phyloP scores from a whole-genome alignment of 2,888 invertebrate species.

The Encarsia formosa region DNA sequence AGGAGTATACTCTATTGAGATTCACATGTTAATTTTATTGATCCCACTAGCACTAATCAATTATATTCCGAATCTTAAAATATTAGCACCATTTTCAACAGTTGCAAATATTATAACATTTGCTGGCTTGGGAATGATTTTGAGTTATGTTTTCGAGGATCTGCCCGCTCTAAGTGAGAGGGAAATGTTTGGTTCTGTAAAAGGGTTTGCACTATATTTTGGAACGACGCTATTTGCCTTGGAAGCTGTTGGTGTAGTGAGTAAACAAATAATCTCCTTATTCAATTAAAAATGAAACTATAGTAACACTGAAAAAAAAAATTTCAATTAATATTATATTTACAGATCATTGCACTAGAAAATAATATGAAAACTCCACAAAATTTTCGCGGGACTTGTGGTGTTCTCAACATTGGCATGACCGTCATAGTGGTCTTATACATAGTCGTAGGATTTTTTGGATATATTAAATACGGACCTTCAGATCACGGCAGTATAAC shows the following conservation, averaged over 20 bases:
- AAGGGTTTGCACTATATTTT: constrained; percentile 67
- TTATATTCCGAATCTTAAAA: constrained; percentile 70
- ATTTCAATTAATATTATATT: neutral
- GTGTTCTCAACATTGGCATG: constrained; percentile 83
- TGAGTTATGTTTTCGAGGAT: constrained; percentile 67
- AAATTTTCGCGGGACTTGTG: constrained; percentile 70
- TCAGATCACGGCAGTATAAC: constrained; percentile 72
- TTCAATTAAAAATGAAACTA: neutral
- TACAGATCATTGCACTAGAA: constrained; percentile 82
- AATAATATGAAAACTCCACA: constrained; percentile 85
- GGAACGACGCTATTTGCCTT: constrained; percentile 89
- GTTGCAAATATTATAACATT: constrained; percentile 77
- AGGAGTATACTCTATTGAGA: too few species aligned
- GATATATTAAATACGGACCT: constrained; percentile 76
- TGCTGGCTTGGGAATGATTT: constrained; percentile 69
- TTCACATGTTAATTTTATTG: constrained; percentile 70
- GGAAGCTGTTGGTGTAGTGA: constrained; percentile 75
- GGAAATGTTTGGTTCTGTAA: constrained; percentile 54
- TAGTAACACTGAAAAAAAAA: too few species aligned
- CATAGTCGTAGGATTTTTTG: constrained; percentile 75
- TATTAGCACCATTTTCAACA: constrained; percentile 78
- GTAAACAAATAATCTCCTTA: constrained; percentile 38
- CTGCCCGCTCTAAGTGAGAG: constrained; percentile 56
- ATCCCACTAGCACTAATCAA: constrained; percentile 69
- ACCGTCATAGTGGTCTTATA: constrained; percentile 71